phyloP scores from a whole-genome alignment of 2,888 invertebrate genomes.

The Volucella inanis region DNA sequence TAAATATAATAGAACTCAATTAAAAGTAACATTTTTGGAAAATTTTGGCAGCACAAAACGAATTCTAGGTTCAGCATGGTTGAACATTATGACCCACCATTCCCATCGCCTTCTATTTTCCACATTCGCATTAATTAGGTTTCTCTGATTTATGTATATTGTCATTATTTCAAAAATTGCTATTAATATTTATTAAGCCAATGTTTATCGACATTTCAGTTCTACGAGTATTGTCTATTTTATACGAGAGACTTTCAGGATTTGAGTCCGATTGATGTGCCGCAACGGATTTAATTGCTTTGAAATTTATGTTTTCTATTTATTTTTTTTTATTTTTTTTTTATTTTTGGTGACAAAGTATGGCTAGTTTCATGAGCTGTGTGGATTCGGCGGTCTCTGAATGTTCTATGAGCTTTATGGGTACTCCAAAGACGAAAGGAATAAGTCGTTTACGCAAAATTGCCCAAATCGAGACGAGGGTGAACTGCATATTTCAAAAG shows the following conservation, averaged over 20 bases:
- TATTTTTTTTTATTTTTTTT: neutral
- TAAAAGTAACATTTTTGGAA: neutral
- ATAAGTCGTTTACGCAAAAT: no score
- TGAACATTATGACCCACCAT: neutral
- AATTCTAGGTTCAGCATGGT: neutral
- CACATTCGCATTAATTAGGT: slow-evolving; percentile 30
- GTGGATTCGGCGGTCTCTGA: no score
- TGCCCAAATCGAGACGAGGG: slow-evolving; percentile 23
- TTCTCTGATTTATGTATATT: slow-evolving; percentile 42
- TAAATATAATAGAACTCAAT: slow-evolving; percentile 7
- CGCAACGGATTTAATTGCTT: neutral
- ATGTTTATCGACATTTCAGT: slow-evolving; percentile 17
- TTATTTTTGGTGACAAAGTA: neutral
- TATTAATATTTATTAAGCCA: slow-evolving; percentile 41
- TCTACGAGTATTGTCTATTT: neutral
- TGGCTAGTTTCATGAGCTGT: no score
- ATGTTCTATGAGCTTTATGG: no score
- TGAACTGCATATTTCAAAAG: slow-evolving; percentile 53
- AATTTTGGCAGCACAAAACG: slow-evolving; percentile 9
- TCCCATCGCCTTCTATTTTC: neutral
- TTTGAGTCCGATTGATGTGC: neutral
- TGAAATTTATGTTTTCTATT: neutral
- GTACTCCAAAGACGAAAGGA: no score
- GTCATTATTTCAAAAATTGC: slow-evolving; percentile 45
- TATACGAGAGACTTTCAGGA: neutral